A percentile compares a stretch with the other conserved stretches of the same genome.
These are phyloP conservation scores for Polyploca ridens DNA, from an alignment of 2,888 invertebrate genomes.

Conservation along the genomic window DNA sequence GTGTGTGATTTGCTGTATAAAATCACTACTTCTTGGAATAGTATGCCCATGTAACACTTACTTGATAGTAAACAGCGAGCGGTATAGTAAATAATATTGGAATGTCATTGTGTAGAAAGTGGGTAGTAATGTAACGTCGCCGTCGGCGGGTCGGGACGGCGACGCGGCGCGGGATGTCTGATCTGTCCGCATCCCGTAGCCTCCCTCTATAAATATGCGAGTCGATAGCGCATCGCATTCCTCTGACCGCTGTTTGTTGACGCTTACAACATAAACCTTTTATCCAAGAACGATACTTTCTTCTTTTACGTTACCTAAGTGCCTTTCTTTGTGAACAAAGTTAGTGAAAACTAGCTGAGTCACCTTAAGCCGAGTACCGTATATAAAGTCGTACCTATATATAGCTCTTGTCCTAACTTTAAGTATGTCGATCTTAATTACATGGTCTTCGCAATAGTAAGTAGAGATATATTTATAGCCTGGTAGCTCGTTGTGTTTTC, in stretches of 20 bases:
- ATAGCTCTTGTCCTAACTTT: neutral
- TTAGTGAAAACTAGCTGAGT: slow-evolving; percentile 1
- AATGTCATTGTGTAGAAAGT: slow-evolving; percentile 33
- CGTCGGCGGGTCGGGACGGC: slow-evolving; percentile 8
- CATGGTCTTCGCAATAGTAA: neutral
- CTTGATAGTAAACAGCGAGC: too few species aligned
- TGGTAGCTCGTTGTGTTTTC: neutral
- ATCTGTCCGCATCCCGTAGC: slow-evolving; percentile 43
- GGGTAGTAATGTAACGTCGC: slow-evolving; percentile 17
- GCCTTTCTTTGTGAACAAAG: slow-evolving; percentile 7
- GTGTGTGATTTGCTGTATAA: neutral
- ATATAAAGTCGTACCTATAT: neutral
- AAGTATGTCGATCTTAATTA: neutral
- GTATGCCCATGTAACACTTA: neutral
- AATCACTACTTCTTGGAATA: neutral
- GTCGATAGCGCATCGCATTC: slow-evolving; percentile 63
- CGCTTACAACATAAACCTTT: slow-evolving; percentile 44
- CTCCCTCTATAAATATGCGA: slow-evolving; percentile 64
- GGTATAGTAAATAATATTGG: slow-evolving; percentile 32
- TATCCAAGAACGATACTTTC: slow-evolving; percentile 27
- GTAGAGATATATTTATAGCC: neutral
- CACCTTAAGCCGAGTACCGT: neutral
- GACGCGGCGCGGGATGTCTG: slow-evolving; percentile 28
- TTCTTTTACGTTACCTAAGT: slow-evolving; percentile 17
- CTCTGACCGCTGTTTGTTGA: slow-evolving; percentile 43